Conservation (phyloP, 2,113 vertebrate genomes). For the Tetraodon nigroviridis region DNA sequence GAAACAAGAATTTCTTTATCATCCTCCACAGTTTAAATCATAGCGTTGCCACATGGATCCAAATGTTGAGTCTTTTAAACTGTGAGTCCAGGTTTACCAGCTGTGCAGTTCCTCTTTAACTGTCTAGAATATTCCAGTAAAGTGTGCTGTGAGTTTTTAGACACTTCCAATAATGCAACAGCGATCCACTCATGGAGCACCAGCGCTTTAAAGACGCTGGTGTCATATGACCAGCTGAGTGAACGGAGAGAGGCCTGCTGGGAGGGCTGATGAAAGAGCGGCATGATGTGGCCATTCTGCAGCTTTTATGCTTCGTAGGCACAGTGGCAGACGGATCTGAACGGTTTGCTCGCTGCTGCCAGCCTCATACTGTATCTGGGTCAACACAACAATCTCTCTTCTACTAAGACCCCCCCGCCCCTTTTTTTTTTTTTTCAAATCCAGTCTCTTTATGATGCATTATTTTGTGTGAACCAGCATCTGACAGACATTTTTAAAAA, state of each 20-base stretch:
- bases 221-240: slow-evolving; percentile 32
- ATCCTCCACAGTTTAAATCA: no score
- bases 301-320: slow-evolving; percentile 29
- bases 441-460: slow-evolving; percentile 10
- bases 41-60: no score
- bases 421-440: slow-evolving; percentile 5
- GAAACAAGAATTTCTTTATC: no score
- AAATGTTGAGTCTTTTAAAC: no score
- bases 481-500: slow-evolving; percentile 22
- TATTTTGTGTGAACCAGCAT: slow-evolving; percentile 9
- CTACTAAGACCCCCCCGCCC: not conserved
- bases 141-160: no score
- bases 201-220: no score
- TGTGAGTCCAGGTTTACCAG: no score
- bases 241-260: slow-evolving; percentile 32
- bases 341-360: slow-evolving; percentile 20
- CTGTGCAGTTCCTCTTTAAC: no score
- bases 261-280: slow-evolving; percentile 26
- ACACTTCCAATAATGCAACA: no score
- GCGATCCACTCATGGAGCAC: no score
- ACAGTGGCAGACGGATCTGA: slow-evolving; percentile 33
- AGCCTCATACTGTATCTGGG: slow-evolving; percentile 42
- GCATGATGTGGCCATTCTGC: slow-evolving; percentile 13
- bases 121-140: no score
- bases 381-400: slow-evolving; percentile 29